phyloP scores from a whole-genome alignment of 2,113 vertebrate species.

The Pluvianellus socialis region DNA sequence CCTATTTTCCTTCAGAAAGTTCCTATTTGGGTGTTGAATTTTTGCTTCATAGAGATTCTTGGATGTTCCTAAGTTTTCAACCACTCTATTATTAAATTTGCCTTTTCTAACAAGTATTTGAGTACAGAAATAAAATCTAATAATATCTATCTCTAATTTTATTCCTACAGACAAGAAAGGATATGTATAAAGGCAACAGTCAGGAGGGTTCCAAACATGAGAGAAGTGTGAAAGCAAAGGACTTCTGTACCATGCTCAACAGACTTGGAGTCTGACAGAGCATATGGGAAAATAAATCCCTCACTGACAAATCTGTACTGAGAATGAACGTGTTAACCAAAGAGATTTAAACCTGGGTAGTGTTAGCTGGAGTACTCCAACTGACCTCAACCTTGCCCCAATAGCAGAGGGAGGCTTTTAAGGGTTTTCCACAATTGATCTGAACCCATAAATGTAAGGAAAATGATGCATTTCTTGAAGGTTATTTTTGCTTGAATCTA shows the following conservation, averaged over 20 bases:
- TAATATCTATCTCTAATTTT: background rate
- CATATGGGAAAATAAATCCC: background rate
- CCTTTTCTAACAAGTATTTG: background rate
- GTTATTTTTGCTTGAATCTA: background rate
- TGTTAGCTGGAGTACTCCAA: background rate
- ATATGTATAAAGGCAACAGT: background rate
- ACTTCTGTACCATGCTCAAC: background rate
- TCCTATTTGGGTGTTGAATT: background rate
- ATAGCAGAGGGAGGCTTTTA: background rate
- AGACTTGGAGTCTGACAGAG: background rate
- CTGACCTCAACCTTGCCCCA: background rate
- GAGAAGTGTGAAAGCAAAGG: background rate
- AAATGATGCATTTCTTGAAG: background rate
- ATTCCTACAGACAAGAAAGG: background rate
- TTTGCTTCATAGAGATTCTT: background rate
- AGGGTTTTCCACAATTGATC: background rate
- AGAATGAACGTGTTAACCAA: constrained; percentile 3
- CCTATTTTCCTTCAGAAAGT: background rate
- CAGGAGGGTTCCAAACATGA: background rate
- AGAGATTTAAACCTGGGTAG: background rate
- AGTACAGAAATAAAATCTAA: background rate
- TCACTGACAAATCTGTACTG: background rate
- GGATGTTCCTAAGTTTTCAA: background rate
- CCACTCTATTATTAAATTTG: background rate
- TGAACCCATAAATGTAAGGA: background rate